A percentile compares a stretch with the other conserved stretches of the same genome.
Conservation (phyloP, 2,113 vertebrate species). For the Laticauda laticaudata region DNA sequence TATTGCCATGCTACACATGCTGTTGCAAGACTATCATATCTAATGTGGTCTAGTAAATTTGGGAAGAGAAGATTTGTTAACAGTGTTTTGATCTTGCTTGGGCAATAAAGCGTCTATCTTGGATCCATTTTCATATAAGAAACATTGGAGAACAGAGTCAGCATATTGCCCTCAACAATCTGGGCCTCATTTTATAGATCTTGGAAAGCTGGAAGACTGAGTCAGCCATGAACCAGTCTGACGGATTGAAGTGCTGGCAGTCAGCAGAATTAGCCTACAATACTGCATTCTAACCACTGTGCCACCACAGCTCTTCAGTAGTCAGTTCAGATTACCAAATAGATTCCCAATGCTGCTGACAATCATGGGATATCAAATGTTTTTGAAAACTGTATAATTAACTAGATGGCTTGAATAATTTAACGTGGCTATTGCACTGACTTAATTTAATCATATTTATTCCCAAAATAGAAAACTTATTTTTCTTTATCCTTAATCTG, state of each 20-base stretch:
- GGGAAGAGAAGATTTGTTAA: conserved; percentile 4
- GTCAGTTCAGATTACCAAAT: neutral
- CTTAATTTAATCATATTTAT: neutral
- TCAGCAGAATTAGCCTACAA: neutral
- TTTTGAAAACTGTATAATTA: neutral
- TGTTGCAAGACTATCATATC: neutral
- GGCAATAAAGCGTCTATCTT: neutral
- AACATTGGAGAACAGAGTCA: neutral
- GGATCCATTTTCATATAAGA: neutral
- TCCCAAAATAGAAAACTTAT: neutral
- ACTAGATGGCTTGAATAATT: neutral
- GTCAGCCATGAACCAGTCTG: neutral
- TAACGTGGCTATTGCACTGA: neutral
- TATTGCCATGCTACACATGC: conserved; percentile 17
- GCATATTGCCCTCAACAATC: neutral
- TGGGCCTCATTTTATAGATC: neutral
- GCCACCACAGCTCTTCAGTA: neutral
- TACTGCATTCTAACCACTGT: neutral
- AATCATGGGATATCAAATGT: neutral
- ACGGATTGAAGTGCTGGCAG: neutral
- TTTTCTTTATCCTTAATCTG: conserved; percentile 49
- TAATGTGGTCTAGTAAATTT: conserved; percentile 1
- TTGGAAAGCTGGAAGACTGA: neutral
- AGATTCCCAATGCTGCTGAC: neutral
- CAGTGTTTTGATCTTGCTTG: neutral